Evolutionary conservation across 2,888 invertebrate genomes (phyloP), one percentile per base, ranked within the genome.

Genomic region (Dinocampus coccinellae): DNA sequence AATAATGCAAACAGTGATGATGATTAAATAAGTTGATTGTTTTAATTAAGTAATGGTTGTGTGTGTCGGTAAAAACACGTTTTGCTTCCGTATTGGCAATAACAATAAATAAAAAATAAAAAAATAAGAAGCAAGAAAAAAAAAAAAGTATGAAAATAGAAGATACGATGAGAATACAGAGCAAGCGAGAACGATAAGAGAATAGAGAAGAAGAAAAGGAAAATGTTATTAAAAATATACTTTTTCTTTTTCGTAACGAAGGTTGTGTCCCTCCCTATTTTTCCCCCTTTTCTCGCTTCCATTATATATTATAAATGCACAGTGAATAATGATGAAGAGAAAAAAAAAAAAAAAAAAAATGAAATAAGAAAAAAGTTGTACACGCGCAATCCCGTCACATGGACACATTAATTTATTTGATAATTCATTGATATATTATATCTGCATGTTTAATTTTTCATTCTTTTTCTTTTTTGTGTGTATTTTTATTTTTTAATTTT

Each of bases 11-110:
- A 34, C 29, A 16, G 20, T 58, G 58, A 34, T 58, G 34, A 58
- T 34, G 58, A 58, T 58, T 26, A 16, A 66, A 73, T 81, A 82
- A 80, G 78, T 80, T 79, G 77, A 76, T 83, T 80, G 79, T 80
- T 82, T 72, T 58, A 58, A 70, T 82, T 80, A 78, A 84, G 79
- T 83, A 82, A 82, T 81, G 84, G 84, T 84, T 84, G 84, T 84
- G 83, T 82, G 81, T 83, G 82, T 81, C 83, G 82, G 81, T 83
- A 78, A 4, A 29, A 29, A 29, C 3, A 77, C 82, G 73, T 47
- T 7, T 6, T 47, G 64, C 76, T 78, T 75, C 76, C 78, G 20
- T 47, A 16, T 47, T 75, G 82, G 79, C 81, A 77, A 70, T 60
- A 67, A 66, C 39, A 61, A 66, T 70, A 69, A n/a, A n/a, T 72